Evolutionary conservation across 2,113 vertebrate genomes (phyloP).

Genomic region (Opisthocomus hoazin): DNA sequence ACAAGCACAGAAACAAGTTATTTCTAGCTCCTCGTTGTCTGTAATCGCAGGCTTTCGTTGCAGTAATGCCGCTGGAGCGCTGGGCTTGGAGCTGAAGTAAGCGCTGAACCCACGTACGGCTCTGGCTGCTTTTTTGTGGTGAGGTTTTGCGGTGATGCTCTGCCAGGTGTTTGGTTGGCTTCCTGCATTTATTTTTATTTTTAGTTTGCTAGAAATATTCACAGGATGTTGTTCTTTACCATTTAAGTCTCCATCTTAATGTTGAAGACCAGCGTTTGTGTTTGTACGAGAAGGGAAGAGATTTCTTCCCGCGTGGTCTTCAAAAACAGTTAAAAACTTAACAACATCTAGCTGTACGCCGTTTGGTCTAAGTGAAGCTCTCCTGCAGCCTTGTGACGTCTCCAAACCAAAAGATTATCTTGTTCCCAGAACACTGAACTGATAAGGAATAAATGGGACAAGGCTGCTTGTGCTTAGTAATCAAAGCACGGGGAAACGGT

Average conservation of each 20-base stretch:
- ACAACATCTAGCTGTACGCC: accelerated
- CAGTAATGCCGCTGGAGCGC: background rate
- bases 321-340: background rate
- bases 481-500: accelerated
- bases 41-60: background rate
- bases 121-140: conserved; percentile 22
- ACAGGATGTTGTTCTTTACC: background rate
- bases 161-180: background rate
- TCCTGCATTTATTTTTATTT: background rate
- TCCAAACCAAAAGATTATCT: background rate
- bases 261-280: background rate
- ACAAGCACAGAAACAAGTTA: background rate
- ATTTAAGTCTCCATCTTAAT: background rate
- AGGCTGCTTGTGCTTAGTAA: background rate
- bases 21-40: background rate
- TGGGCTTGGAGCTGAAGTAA: background rate
- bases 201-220: background rate
- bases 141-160: background rate
- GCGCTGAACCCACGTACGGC: background rate
- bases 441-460: background rate
- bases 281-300: background rate
- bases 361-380: background rate
- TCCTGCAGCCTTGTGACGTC: background rate
- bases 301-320: background rate
- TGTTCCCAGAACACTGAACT: background rate